Conservation (phyloP, 2,113 vertebrate species). For the Gallinago undulata region DNA sequence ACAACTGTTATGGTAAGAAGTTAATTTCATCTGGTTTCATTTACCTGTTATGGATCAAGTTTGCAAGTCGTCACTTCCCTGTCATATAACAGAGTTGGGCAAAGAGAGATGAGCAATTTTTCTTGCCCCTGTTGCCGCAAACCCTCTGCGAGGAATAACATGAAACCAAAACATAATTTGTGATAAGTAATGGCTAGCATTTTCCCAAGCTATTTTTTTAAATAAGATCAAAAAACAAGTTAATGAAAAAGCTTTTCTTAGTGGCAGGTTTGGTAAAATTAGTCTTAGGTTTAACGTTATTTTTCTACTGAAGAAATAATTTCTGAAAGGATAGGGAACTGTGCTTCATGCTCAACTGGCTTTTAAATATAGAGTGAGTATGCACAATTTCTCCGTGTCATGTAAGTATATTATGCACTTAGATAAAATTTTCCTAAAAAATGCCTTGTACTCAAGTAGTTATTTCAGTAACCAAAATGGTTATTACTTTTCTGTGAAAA, state of each 20-base stretch:
- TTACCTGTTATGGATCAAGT: background rate
- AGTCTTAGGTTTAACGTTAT: background rate
- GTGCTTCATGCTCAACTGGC: background rate
- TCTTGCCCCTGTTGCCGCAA: background rate
- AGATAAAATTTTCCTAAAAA: background rate
- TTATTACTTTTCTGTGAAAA: background rate
- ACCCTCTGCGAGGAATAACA: background rate
- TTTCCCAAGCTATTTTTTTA: background rate
- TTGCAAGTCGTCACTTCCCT: background rate
- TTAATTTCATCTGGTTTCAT: background rate
- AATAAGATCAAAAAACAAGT: background rate
- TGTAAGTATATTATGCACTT: background rate
- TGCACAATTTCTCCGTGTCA: background rate
- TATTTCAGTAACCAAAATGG: background rate
- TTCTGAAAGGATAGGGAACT: background rate
- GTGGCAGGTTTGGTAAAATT: background rate
- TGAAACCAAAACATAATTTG: background rate
- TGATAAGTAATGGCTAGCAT: background rate
- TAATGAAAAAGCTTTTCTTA: background rate
- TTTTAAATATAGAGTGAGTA: background rate
- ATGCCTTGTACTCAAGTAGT: background rate
- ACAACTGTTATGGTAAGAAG: background rate
- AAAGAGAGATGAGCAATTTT: background rate
- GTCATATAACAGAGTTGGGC: background rate
- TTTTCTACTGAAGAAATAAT: background rate